phyloP scores from a whole-genome alignment of 30 jellyfish, hydroid and myxozoan species.

The Cassiopea andromeda region DNA sequence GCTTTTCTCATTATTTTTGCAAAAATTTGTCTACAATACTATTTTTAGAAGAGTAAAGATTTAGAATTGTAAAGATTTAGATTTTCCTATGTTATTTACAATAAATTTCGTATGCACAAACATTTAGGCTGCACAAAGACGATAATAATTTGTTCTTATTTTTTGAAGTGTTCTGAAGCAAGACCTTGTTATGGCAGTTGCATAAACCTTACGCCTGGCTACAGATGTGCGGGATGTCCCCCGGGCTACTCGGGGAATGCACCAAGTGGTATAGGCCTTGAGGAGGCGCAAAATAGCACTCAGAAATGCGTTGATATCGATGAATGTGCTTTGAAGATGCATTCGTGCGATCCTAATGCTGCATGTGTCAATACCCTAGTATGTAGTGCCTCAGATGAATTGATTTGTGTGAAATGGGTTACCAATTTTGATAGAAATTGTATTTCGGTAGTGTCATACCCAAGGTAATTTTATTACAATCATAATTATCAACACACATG shows the following conservation, averaged over 20 bases:
- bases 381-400: neutral
- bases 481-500: too few species aligned
- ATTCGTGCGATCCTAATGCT: constrained; percentile 89
- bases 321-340: constrained; percentile 77
- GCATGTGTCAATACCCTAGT: constrained; percentile 87
- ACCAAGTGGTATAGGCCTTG: constrained; percentile 94
- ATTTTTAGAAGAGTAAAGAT: too few species aligned
- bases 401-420: too few species aligned
- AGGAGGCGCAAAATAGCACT: constrained; percentile 68
- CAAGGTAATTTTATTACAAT: too few species aligned
- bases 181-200: constrained; percentile 71
- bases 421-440: too few species aligned
- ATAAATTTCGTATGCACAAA: too few species aligned
- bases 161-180: constrained; percentile 70
- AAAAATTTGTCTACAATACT: too few species aligned
- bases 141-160: neutral
- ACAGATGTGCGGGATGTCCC: constrained; percentile 93
- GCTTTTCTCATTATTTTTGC: too few species aligned
- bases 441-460: too few species aligned
- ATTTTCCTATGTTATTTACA: too few species aligned
- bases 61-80: too few species aligned
- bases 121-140: neutral
- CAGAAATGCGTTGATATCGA: constrained; percentile 88
- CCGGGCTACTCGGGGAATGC: constrained; percentile 94
- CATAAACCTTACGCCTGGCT: constrained; percentile 92